Conservation (phyloP, 2,797 vertebrate species). For the Phalloptychus januarius region DNA sequence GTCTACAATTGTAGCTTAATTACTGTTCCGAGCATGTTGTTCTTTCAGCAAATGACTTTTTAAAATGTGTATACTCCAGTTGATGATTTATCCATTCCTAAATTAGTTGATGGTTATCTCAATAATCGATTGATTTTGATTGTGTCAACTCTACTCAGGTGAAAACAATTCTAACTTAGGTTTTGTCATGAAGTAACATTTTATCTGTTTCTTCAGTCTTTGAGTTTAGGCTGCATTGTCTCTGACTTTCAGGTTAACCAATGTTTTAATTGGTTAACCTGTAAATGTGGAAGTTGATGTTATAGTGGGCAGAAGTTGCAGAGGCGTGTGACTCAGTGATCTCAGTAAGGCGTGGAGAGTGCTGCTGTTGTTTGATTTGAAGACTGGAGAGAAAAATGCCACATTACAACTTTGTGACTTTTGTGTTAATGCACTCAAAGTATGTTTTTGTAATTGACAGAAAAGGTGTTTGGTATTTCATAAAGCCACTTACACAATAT, state of each 20-base stretch:
- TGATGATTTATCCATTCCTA: too few relatives aligned
- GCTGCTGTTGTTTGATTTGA: neutral
- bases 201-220: too few relatives aligned
- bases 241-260: too few relatives aligned
- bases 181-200: neutral
- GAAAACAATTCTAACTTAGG: too few relatives aligned
- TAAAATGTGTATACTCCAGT: too few relatives aligned
- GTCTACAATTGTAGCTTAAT: too few relatives aligned
- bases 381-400: neutral
- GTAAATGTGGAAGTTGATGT: conserved; percentile 8
- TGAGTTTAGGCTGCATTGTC: too few relatives aligned
- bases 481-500: neutral
- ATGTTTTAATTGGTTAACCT: conserved; percentile 29
- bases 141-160: too few relatives aligned
- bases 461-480: neutral
- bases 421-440: neutral
- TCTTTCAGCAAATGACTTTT: too few relatives aligned
- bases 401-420: neutral
- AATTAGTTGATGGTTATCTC: too few relatives aligned
- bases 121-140: too few relatives aligned
- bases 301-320: neutral
- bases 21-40: too few relatives aligned
- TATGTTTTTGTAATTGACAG: neutral
- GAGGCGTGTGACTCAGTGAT: neutral
- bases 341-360: neutral